phyloP scores from a whole-genome alignment of 1,140 invertebrate genomes.

The Drosophila nikananu region DNA sequence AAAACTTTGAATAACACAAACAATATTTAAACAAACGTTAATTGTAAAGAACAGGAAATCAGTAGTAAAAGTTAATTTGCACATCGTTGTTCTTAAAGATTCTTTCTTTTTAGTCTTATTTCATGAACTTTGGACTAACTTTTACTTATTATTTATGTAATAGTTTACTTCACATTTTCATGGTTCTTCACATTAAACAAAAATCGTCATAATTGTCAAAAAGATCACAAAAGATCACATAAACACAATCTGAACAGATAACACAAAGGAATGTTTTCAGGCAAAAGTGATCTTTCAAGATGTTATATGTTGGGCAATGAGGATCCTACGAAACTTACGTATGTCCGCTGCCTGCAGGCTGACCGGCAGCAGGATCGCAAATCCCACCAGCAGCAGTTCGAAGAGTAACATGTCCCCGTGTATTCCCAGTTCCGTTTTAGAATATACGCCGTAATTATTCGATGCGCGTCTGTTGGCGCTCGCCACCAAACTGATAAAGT shows the following conservation, averaged over 20 bases:
- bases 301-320: no score
- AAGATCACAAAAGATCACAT: background rate
- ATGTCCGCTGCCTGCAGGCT: slow-evolving; percentile 42
- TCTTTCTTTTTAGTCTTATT: background rate
- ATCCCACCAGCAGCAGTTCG: slow-evolving; percentile 12
- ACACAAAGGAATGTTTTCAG: background rate
- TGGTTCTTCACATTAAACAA: background rate
- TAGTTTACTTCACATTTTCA: background rate
- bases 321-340: slow-evolving; percentile 43
- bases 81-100: background rate
- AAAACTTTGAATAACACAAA: background rate
- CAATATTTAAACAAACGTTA: background rate
- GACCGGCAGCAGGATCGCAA: slow-evolving; percentile 11
- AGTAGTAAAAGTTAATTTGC: background rate
- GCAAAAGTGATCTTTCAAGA: background rate
- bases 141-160: background rate
- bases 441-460: slow-evolving; percentile 37
- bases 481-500: slow-evolving; percentile 63
- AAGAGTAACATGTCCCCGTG: slow-evolving; percentile 38
- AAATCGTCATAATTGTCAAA: background rate
- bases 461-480: slow-evolving; percentile 45
- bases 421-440: slow-evolving; percentile 18
- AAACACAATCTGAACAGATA: background rate
- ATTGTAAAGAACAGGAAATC: background rate
- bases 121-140: background rate